A percentile compares a stretch with the other conserved stretches of the same genome.
phyloP scores from a whole-genome alignment of 1,140 invertebrate species.

The Calosoma granatense region DNA sequence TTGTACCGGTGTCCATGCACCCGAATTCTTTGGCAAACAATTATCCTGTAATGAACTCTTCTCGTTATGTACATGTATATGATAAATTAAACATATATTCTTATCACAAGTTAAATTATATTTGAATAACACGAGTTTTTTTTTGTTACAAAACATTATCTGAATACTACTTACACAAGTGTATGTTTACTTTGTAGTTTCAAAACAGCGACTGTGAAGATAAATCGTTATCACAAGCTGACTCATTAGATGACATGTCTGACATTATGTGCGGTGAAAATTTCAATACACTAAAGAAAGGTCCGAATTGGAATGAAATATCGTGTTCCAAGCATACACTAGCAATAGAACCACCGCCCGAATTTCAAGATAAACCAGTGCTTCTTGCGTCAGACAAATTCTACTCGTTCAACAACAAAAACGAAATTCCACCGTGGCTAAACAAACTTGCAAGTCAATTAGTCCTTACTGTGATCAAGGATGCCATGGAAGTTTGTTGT shows the following conservation, averaged over 20 bases:
- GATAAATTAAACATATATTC: too few species aligned
- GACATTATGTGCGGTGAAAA: conserved; percentile 64
- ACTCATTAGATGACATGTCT: conserved; percentile 54
- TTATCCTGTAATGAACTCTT: too few species aligned
- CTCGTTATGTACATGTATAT: too few species aligned
- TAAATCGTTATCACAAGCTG: conserved; percentile 48
- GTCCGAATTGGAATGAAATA: conserved; percentile 46
- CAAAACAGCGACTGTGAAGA: conserved; percentile 57
- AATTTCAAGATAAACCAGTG: conserved; percentile 62
- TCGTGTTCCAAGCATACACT: conserved; percentile 32
- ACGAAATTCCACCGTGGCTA: background rate
- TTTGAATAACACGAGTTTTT: too few species aligned
- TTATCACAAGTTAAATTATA: too few species aligned
- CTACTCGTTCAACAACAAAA: background rate
- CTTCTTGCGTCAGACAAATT: too few species aligned
- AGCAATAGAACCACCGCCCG: conserved; percentile 66
- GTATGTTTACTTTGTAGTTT: conserved; percentile 35
- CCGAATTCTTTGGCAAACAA: too few species aligned
- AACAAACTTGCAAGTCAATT: conserved; percentile 27
- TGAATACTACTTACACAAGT: too few species aligned
- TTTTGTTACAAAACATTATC: too few species aligned
- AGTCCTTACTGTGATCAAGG: conserved; percentile 23
- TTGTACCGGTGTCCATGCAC: too few species aligned
- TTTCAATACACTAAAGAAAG: conserved; percentile 72
- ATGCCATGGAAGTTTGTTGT: conserved; percentile 22